Evolutionary conservation across 2,797 vertebrate genomes (phyloP).

Genomic region (Zenarchopterus dispar): DNA sequence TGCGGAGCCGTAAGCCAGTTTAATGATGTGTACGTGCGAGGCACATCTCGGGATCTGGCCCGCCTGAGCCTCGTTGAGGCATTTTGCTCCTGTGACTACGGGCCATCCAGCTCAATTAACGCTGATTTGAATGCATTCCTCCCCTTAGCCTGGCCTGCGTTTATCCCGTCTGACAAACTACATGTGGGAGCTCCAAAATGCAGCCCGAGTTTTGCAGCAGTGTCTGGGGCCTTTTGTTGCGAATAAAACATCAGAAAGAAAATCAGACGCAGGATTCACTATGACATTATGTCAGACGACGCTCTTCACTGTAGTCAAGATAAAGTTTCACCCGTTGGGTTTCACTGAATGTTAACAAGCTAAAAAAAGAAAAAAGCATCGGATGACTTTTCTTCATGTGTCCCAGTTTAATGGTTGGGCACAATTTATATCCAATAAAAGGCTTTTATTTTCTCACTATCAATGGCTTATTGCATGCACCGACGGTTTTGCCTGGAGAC

Average conservation of each 20-base stretch:
- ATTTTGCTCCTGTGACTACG: constrained; percentile 62
- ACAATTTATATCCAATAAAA: constrained; percentile 73
- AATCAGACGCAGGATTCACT: background rate
- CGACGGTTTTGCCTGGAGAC: constrained; percentile 64
- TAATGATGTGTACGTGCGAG: constrained; percentile 71
- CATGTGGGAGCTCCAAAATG: constrained; percentile 67
- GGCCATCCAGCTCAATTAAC: constrained; percentile 76
- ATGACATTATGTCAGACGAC: too few relatives aligned
- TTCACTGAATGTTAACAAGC: constrained; percentile 37
- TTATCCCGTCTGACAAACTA: constrained; percentile 59
- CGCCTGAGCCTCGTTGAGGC: constrained; percentile 51
- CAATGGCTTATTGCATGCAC: constrained; percentile 60
- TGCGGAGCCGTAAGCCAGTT: constrained; percentile 52
- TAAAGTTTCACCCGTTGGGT: constrained; percentile 11
- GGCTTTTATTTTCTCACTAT: constrained; percentile 68
- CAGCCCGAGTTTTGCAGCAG: constrained; percentile 26
- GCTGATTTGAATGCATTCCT: constrained; percentile 71
- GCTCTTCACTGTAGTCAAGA: background rate
- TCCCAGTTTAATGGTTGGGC: constrained; percentile 64
- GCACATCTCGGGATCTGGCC: constrained; percentile 59
- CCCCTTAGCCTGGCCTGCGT: constrained; percentile 54
- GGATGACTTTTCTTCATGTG: constrained; percentile 41
- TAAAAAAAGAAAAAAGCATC: constrained; percentile 24
- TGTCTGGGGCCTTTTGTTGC: constrained; percentile 51
- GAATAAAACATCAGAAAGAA: constrained; percentile 12